Conservation (phyloP, 2,797 vertebrate genomes). For the Ispidina lecontei region DNA sequence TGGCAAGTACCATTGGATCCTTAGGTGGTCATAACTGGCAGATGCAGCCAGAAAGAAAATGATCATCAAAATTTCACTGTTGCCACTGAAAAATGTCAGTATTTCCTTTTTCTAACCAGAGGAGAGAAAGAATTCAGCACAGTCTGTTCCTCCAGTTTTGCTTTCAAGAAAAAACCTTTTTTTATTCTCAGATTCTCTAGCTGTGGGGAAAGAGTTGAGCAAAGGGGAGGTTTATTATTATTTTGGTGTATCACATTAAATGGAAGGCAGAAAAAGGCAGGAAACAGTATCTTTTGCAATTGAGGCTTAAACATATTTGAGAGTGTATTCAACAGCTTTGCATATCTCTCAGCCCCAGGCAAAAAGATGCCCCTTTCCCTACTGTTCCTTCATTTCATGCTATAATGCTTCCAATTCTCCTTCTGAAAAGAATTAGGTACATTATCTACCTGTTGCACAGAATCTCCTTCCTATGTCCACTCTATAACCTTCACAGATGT, state of each 20-base stretch:
- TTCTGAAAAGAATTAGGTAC: slow-evolving; percentile 16
- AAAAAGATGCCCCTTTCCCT: slow-evolving; percentile 32
- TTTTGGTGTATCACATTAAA: neutral
- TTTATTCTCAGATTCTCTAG: neutral
- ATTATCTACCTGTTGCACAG: slow-evolving; percentile 42
- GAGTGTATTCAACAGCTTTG: slow-evolving; percentile 11
- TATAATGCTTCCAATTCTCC: slow-evolving; percentile 42
- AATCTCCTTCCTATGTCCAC: neutral
- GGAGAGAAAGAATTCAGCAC: neutral
- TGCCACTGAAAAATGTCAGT: neutral
- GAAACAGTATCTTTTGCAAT: neutral
- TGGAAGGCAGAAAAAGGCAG: neutral
- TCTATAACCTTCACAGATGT: slow-evolving; percentile 33
- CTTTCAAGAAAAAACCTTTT: neutral
- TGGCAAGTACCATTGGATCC: neutral
- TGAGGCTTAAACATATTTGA: slow-evolving; percentile 12
- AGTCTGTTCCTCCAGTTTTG: neutral
- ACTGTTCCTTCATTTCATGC: slow-evolving; percentile 65
- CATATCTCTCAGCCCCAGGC: neutral
- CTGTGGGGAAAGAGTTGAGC: neutral
- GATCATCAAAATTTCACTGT: neutral
- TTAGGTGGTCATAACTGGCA: neutral
- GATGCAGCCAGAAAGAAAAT: neutral
- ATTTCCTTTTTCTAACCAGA: neutral
- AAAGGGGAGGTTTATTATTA: neutral